Conservation (phyloP, 2,888 invertebrate genomes). For the Cantharis rufa region DNA sequence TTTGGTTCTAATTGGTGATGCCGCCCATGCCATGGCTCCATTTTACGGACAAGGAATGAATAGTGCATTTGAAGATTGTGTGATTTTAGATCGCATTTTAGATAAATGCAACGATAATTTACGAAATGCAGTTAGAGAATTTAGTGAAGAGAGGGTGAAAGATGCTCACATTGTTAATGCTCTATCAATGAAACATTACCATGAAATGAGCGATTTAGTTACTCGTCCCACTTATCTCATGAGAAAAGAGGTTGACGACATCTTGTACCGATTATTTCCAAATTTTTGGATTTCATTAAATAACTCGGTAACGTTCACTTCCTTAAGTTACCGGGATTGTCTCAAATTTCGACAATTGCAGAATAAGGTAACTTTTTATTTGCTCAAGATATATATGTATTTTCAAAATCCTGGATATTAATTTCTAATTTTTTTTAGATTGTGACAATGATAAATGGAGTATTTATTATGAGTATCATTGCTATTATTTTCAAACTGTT, state of each 20-base stretch:
- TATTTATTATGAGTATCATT: background rate
- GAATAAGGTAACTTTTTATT: conserved; percentile 66
- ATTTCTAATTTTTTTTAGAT: background rate
- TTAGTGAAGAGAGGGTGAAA: conserved; percentile 71
- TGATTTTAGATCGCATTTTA: conserved; percentile 74
- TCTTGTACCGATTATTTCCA: conserved; percentile 75
- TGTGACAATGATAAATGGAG: background rate
- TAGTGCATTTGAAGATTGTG: conserved; percentile 94
- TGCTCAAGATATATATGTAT: too few relatives aligned
- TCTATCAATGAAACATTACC: conserved; percentile 95
- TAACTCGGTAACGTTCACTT: conserved; percentile 88
- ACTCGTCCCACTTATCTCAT: conserved; percentile 78
- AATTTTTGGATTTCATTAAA: conserved; percentile 90
- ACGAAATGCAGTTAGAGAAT: conserved; percentile 68
- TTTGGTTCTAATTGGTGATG: conserved; percentile 88
- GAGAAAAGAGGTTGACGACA: conserved; percentile 81
- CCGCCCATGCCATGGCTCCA: conserved; percentile 98
- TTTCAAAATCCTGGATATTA: background rate
- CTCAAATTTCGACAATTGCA: conserved; percentile 84
- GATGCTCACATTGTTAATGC: conserved; percentile 94
- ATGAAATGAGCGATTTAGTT: conserved; percentile 93
- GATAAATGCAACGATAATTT: conserved; percentile 63
- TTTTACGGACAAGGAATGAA: conserved; percentile 99
- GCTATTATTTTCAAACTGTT: background rate
- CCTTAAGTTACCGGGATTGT: conserved; percentile 83